phyloP scores from a whole-genome alignment of 2,797 vertebrate species.

The Luscinia megarhynchos region DNA sequence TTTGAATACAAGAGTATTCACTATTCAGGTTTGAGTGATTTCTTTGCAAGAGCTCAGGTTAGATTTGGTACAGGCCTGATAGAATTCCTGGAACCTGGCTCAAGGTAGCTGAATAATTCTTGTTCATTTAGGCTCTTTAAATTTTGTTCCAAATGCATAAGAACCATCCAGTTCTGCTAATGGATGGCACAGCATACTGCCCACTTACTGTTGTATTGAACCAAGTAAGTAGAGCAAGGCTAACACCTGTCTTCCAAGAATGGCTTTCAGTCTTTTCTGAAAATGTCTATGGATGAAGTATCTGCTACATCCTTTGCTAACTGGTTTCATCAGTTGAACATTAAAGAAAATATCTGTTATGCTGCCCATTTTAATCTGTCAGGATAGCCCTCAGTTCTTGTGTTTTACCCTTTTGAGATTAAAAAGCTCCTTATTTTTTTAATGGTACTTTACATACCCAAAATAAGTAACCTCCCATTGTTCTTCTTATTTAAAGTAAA shows the following conservation, averaged over 20 bases:
- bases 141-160: not conserved
- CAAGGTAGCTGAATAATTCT: not conserved
- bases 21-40: not conserved
- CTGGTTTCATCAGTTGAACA: not conserved
- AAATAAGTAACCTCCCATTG: slow-evolving; percentile 17
- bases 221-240: not conserved
- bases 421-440: not conserved
- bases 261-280: not conserved
- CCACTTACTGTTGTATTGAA: not conserved
- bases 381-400: not conserved
- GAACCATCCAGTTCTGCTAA: not conserved
- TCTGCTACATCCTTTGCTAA: not conserved
- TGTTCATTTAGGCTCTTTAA: not conserved
- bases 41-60: not conserved
- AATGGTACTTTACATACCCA: not conserved
- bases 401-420: not conserved
- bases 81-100: not conserved
- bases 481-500: slow-evolving; percentile 25
- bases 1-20: not conserved
- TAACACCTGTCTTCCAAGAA: not conserved
- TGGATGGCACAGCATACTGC: not conserved
- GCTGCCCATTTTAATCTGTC: not conserved
- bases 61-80: not conserved
- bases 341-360: not conserved
- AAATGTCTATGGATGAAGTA: not conserved